These are phyloP conservation scores for Tuta absoluta DNA, from an alignment of 2,888 invertebrate species.

Conservation along the genomic window DNA sequence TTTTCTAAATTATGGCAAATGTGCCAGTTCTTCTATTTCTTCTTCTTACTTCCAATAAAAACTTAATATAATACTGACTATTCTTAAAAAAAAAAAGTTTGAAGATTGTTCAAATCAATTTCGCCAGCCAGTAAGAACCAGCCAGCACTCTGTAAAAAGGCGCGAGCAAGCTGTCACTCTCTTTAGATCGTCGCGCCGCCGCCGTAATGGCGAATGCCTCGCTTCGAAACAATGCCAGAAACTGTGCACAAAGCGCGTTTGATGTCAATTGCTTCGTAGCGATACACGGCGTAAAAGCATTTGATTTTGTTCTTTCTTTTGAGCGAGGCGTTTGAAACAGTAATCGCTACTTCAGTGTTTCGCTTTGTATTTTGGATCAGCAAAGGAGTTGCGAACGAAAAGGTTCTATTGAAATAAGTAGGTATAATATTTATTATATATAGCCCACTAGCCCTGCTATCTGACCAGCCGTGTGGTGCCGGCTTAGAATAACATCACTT, in stretches of 20 bases:
- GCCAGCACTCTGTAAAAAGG: conserved; percentile 52
- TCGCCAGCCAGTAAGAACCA: background rate
- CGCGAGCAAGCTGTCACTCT: conserved; percentile 71
- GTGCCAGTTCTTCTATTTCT: too few species aligned
- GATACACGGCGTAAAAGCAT: conserved; percentile 21
- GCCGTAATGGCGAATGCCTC: conserved; percentile 75
- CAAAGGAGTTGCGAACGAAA: conserved; percentile 13
- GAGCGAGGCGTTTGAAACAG: conserved; percentile 12
- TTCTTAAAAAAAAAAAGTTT: too few species aligned
- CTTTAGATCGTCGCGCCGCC: conserved; percentile 69
- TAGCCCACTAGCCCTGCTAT: too few species aligned
- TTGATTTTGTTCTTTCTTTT: conserved; percentile 21
- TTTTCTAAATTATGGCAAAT: too few species aligned
- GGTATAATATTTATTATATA: too few species aligned
- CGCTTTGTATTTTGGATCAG: conserved; percentile 19
- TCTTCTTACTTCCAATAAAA: too few species aligned
- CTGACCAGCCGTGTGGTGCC: too few species aligned
- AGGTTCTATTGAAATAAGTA: background rate
- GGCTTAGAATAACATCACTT: too few species aligned
- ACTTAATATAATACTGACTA: too few species aligned
- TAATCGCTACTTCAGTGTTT: conserved; percentile 17
- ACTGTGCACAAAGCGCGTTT: conserved; percentile 70
- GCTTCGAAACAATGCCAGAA: conserved; percentile 67
- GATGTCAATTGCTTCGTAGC: conserved; percentile 57
- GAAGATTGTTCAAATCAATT: too few species aligned